These are phyloP conservation scores for Drusus annulatus DNA, from an alignment of 1,140 invertebrate species.

Conservation along the genomic window DNA sequence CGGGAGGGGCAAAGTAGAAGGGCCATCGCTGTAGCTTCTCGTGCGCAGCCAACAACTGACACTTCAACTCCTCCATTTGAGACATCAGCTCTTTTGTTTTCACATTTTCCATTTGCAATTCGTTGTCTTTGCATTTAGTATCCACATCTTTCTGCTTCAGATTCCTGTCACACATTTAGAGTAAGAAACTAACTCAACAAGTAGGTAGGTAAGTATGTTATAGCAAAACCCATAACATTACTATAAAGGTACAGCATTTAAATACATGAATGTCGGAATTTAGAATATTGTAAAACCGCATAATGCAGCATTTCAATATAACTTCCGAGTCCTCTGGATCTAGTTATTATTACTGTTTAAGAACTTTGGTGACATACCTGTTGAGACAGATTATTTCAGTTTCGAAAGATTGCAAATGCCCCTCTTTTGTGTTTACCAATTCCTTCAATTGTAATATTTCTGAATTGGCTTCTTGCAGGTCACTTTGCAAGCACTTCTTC, in stretches of 20 bases:
- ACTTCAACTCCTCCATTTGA: slow-evolving; percentile 62
- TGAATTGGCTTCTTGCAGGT: slow-evolving; percentile 21
- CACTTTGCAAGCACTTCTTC: slow-evolving; percentile 15
- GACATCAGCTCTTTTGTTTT: not conserved
- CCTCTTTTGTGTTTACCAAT: slow-evolving; percentile 42
- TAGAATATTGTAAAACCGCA: too few relatives aligned
- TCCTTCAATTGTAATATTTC: slow-evolving; percentile 49
- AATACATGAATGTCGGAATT: too few relatives aligned
- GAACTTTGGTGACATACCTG: slow-evolving; percentile 35
- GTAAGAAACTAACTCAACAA: too few relatives aligned
- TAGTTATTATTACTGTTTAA: too few relatives aligned
- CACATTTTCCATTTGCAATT: slow-evolving; percentile 15
- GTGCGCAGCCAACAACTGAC: slow-evolving; percentile 61
- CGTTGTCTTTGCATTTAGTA: not conserved
- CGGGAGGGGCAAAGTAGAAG: slow-evolving; percentile 12
- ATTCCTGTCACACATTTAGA: not conserved
- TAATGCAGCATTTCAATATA: too few relatives aligned
- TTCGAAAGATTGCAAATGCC: slow-evolving; percentile 50
- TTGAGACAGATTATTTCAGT: slow-evolving; percentile 51
- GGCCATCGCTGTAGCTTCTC: slow-evolving; percentile 62
- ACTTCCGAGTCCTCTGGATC: too few relatives aligned
- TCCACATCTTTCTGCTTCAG: not conserved
- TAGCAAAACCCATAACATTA: too few relatives aligned
- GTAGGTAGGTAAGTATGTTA: too few relatives aligned
- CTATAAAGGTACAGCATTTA: too few relatives aligned